phyloP scores from a whole-genome alignment of 2,888 invertebrate genomes.

The Pseudoips prasinana region DNA sequence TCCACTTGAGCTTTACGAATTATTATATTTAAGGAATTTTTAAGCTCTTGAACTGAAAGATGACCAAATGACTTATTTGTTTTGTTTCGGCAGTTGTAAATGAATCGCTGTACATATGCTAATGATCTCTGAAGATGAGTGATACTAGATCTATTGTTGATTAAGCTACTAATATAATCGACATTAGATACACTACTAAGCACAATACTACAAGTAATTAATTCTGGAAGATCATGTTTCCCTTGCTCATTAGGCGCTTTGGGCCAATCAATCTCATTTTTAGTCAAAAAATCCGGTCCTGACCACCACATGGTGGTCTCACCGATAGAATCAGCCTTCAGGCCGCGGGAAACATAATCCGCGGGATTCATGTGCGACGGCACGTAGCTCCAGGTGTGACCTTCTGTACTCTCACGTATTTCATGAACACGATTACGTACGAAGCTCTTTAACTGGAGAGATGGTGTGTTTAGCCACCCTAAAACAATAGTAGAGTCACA shows the following conservation, averaged over 20 bases:
- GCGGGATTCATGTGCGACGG: slow-evolving; percentile 20
- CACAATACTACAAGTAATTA: background rate
- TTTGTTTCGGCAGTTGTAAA: too few species aligned
- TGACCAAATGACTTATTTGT: background rate
- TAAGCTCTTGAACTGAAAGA: background rate
- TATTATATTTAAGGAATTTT: background rate
- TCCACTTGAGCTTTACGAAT: background rate
- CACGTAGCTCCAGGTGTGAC: slow-evolving; percentile 13
- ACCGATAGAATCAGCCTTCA: slow-evolving; percentile 9
- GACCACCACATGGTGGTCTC: slow-evolving; percentile 15
- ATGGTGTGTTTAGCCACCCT: background rate
- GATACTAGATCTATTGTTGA: slow-evolving; percentile 2
- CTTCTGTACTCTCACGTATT: slow-evolving; percentile 8
- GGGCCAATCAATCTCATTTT: background rate
- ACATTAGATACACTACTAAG: background rate
- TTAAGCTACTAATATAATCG: slow-evolving; percentile 1
- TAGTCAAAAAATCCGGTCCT: slow-evolving; percentile 4
- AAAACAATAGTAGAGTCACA: too few species aligned
- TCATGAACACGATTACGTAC: slow-evolving; percentile 1
- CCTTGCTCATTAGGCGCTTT: background rate
- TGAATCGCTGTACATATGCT: slow-evolving; percentile 1
- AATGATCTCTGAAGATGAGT: background rate
- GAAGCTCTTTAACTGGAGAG: background rate
- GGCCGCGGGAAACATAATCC: slow-evolving; percentile 19
- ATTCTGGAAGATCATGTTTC: background rate